Evolutionary conservation across 2,888 invertebrate species (phyloP).

Genomic region (Nemapogon koenigi): DNA sequence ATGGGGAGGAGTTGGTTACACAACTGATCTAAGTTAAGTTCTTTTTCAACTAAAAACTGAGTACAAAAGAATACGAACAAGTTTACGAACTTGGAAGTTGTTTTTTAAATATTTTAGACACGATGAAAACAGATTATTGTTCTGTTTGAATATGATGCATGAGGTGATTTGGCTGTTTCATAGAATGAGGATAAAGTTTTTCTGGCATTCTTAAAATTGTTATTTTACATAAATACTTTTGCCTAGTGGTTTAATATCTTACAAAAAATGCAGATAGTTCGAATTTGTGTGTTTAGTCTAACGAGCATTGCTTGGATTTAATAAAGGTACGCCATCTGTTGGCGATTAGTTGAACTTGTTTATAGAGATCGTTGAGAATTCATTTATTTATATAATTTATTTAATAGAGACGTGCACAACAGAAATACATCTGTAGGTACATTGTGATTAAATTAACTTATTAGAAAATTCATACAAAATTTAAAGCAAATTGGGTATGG

Average conservation of each 20-base stretch:
- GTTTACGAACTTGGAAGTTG: slow-evolving; percentile 25
- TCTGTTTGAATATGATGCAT: slow-evolving; percentile 52
- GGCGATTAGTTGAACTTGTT: too few relatives aligned
- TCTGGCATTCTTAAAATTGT: not conserved
- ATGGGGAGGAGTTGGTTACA: slow-evolving; percentile 37
- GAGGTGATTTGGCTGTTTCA: slow-evolving; percentile 49
- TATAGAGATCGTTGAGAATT: too few relatives aligned
- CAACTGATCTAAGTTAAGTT: slow-evolving; percentile 2
- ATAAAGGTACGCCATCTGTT: not conserved
- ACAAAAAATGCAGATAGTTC: slow-evolving; percentile 57
- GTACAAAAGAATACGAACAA: slow-evolving; percentile 29
- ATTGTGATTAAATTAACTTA: too few relatives aligned
- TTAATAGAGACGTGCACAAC: too few relatives aligned
- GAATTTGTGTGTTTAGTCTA: slow-evolving; percentile 53
- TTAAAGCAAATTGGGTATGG: too few relatives aligned
- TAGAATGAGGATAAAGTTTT: not conserved
- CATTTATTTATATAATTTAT: too few relatives aligned
- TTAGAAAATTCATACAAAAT: too few relatives aligned
- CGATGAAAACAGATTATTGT: slow-evolving; percentile 58
- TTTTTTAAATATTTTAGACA: slow-evolving; percentile 38
- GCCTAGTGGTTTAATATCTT: too few relatives aligned
- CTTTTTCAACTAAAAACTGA: slow-evolving; percentile 5
- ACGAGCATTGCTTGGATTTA: slow-evolving; percentile 27
- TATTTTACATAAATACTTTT: too few relatives aligned
- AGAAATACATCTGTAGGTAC: too few relatives aligned